Conservation (phyloP, 2,888 invertebrate genomes). For the Synergus japonicus region DNA sequence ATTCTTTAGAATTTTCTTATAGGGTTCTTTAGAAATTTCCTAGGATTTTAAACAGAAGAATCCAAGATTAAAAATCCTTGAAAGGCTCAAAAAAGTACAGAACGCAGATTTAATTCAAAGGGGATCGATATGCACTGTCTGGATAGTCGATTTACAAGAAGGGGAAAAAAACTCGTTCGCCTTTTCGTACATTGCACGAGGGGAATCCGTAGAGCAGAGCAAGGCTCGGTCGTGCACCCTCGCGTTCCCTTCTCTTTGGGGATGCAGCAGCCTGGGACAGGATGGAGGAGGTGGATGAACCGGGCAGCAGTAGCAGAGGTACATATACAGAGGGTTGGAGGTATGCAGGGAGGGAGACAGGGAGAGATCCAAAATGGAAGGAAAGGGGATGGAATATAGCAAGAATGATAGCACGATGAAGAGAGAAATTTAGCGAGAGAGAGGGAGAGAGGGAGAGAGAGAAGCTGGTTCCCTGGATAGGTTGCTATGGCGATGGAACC, state of each 20-base stretch:
- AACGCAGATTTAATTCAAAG: not conserved
- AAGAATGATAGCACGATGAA: conserved; percentile 44
- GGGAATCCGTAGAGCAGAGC: conserved; percentile 51
- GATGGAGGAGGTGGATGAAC: conserved; percentile 74
- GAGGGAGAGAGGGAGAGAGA: conserved; percentile 49
- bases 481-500: conserved; percentile 74
- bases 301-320: conserved; percentile 67
- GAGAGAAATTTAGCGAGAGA: conserved; percentile 41
- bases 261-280: conserved; percentile 69
- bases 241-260: conserved; percentile 54
- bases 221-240: conserved; percentile 50
- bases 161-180: conserved; percentile 25
- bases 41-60: not conserved
- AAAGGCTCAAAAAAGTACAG: not conserved
- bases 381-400: conserved; percentile 39
- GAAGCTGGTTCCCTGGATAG: conserved; percentile 76
- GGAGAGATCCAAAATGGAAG: conserved; percentile 22
- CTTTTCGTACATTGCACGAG: conserved; percentile 39
- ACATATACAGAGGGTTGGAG: conserved; percentile 47
- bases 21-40: not conserved
- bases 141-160: conserved; percentile 34
- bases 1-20: too few relatives aligned
- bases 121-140: conserved; percentile 25
- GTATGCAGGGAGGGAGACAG: conserved; percentile 41
- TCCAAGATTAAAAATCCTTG: not conserved